Evolutionary conservation across 53 echinoderm and acorn worm genomes (phyloP).

Genomic region (Henricia sp.): DNA sequence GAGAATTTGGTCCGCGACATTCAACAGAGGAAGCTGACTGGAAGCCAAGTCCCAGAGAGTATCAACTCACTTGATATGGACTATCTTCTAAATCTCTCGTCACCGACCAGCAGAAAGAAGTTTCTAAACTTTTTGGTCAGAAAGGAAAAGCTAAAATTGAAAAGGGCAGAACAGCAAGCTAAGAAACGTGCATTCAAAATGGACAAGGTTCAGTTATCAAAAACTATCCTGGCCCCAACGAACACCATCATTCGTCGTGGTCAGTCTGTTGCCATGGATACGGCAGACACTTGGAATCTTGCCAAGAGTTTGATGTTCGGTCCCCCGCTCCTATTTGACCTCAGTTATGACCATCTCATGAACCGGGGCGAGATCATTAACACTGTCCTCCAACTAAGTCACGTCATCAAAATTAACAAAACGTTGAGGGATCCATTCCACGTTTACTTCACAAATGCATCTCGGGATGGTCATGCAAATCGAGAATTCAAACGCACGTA

Average conservation of each 20-base stretch:
- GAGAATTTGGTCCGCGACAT: constrained; percentile 9
- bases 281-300: constrained; percentile 71
- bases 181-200: constrained; percentile 1
- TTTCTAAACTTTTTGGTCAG: constrained; percentile 67
- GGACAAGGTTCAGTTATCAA: background rate
- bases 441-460: constrained; percentile 77
- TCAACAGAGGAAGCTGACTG: constrained; percentile 15
- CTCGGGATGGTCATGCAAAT: constrained; percentile 41
- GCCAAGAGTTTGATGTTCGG: constrained; percentile 92
- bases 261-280: constrained; percentile 12
- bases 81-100: constrained; percentile 59
- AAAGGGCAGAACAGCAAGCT: constrained; percentile 27
- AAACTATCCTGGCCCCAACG: constrained; percentile 1
- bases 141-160: constrained; percentile 58
- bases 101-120: constrained; percentile 64
- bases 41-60: constrained; percentile 59
- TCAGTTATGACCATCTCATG: constrained; percentile 86
- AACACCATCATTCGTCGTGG: constrained; percentile 33
- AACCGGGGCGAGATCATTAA: constrained; percentile 68
- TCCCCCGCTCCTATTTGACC: constrained; percentile 81
- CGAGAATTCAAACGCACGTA: constrained; percentile 67
- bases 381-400: constrained; percentile 72
- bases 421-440: constrained; percentile 74
- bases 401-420: constrained; percentile 71
- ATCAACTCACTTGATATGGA: constrained; percentile 75